Base-by-base conservation (phyloP, 2,113 vertebrate species). In the Scortum barcoo region DNA sequence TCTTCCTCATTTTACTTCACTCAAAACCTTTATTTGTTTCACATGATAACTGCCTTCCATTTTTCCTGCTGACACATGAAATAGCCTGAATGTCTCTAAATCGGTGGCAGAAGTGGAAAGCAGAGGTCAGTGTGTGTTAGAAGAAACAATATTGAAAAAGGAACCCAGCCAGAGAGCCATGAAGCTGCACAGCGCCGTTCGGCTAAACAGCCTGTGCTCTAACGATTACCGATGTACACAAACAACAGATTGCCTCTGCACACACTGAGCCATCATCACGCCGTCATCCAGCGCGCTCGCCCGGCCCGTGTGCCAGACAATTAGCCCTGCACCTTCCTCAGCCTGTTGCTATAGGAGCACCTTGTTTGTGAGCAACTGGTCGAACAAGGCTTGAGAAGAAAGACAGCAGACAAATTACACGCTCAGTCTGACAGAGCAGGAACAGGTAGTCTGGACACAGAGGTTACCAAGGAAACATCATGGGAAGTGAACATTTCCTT, bases 281-380 rank as follows among this genome's bases (percentile, higher is more conserved):
- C n/a, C 65, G 51, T 71, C 12, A 73, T 67, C 77, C 30, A 56
- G 70, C 72, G 38, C 12, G 77, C 70, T 65, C 67, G 54, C 51
- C 28, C n/a, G 56, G 24, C 5, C 54, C 28, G 57, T 20, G 66
- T 46, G 14, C 48, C 67, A 78, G 50, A 20, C 33, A 57, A 70
- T 86, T 85, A 60, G 57, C 82, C 46, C 14, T 24, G 63, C 60
- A 56, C 58, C 33, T 74, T 62, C 36, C 44, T 83, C 74, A 36
- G 74, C 76, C 78, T 90, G 92, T 90, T 92, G 85, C 90, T 89
- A 89, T 91, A 86, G 88, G 80, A 72, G 74, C 83, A 65, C 22
- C 51, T 33, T 85, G 83, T 90, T 82, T 81, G 60, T 54, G 75
- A 78, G 78, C 28, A 73, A 53, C 67, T 57, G 53, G 30, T 54